Evolutionary conservation across 2,888 invertebrate species (phyloP).

Genomic region (Chromoteleia sp.): DNA sequence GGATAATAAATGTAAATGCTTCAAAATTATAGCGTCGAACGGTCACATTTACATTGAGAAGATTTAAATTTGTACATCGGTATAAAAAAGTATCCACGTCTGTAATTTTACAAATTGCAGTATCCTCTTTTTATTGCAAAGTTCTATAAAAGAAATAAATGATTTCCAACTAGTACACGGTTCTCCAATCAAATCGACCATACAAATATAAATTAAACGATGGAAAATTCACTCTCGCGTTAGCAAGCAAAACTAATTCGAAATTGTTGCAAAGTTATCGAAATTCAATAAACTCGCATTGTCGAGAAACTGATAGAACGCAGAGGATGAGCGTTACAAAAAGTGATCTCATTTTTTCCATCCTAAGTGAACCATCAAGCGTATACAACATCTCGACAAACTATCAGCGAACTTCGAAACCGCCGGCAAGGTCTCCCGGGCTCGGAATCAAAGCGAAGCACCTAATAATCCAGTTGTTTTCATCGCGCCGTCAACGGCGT

Average conservation of each 20-base stretch:
- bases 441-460: conserved; percentile 32
- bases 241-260: conserved; percentile 27
- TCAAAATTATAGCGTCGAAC: too few relatives aligned
- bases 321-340: conserved; percentile 35
- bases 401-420: conserved; percentile 34
- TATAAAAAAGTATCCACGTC: too few relatives aligned
- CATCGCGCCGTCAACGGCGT: neutral
- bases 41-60: too few relatives aligned
- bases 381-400: conserved; percentile 50
- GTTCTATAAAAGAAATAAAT: too few relatives aligned
- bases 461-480: conserved; percentile 30
- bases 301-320: conserved; percentile 33
- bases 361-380: conserved; percentile 39
- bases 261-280: conserved; percentile 53
- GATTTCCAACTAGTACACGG: too few relatives aligned
- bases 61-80: too few relatives aligned
- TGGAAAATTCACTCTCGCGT: conserved; percentile 35
- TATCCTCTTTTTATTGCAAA: too few relatives aligned
- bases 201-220: conserved; percentile 30
- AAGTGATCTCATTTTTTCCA: conserved; percentile 28
- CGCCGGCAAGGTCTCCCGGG: neutral
- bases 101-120: too few relatives aligned
- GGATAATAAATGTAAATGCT: too few relatives aligned
- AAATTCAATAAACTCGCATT: conserved; percentile 54
- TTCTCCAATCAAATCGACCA: neutral